Conservation (phyloP, 2,797 vertebrate species). For the Premnoplex brunnescens region DNA sequence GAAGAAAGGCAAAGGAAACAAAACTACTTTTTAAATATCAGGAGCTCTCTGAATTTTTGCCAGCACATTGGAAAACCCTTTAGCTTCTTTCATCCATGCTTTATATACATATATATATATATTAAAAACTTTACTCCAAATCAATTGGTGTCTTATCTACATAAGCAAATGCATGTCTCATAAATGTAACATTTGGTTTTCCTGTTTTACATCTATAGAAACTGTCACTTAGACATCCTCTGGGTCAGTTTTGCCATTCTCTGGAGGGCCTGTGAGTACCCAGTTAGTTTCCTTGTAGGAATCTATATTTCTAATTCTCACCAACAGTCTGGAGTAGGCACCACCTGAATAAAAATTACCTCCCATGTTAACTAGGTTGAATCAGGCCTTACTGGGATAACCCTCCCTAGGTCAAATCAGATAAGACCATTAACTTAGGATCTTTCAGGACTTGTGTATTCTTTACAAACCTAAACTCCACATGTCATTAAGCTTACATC, state of each 20-base stretch:
- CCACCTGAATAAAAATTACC: not conserved
- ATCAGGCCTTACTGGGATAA: not conserved
- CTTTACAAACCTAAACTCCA: not conserved
- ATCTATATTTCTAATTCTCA: not conserved
- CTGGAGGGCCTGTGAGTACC: not conserved
- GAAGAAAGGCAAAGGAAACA: not conserved
- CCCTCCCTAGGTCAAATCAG: not conserved
- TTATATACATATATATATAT: not conserved
- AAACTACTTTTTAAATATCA: not conserved
- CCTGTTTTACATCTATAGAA: not conserved
- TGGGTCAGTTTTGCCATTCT: not conserved
- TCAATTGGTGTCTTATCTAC: not conserved
- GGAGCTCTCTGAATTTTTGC: not conserved
- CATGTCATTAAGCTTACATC: not conserved
- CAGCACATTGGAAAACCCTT: not conserved
- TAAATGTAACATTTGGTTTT: not conserved
- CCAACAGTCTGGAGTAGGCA: not conserved
- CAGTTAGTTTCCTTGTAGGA: not conserved
- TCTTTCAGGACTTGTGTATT: not conserved
- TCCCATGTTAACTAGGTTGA: not conserved
- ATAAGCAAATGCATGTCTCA: not conserved
- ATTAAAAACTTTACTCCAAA: not conserved
- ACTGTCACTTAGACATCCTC: not conserved
- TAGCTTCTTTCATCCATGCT: not conserved
- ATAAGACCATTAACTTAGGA: not conserved